These are phyloP conservation scores for Hypsibius dujardini DNA, from an alignment of 1,140 invertebrate genomes.

Conservation along the genomic window DNA sequence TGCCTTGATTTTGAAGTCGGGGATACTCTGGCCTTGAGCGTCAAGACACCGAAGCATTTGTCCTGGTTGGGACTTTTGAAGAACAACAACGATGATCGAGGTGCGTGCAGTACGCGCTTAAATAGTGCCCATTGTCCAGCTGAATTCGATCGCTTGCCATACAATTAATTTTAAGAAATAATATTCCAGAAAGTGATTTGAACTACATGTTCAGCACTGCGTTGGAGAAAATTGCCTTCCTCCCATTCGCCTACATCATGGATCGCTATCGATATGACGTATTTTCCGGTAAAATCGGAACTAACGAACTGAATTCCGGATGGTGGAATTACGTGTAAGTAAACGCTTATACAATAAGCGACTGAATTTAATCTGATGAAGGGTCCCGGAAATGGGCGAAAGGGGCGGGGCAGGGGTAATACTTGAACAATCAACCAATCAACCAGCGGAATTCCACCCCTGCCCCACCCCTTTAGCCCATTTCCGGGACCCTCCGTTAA, in stretches of 20 bases:
- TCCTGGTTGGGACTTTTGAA: slow-evolving; percentile 16
- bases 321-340: slow-evolving; percentile 63
- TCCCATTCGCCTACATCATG: slow-evolving; percentile 61
- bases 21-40: slow-evolving; percentile 6
- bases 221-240: slow-evolving; percentile 63
- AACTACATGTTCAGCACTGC: slow-evolving; percentile 62
- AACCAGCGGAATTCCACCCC: too few relatives aligned
- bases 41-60: slow-evolving; percentile 17
- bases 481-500: too few relatives aligned
- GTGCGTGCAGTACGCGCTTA: not conserved
- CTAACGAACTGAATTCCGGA: slow-evolving; percentile 53
- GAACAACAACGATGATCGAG: slow-evolving; percentile 16
- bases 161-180: too few relatives aligned
- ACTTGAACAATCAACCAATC: too few relatives aligned
- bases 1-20: not conserved
- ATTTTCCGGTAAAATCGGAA: slow-evolving; percentile 54
- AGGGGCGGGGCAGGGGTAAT: too few relatives aligned
- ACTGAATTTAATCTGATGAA: too few relatives aligned
- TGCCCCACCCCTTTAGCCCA: too few relatives aligned
- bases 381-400: too few relatives aligned
- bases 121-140: not conserved
- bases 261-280: slow-evolving; percentile 63
- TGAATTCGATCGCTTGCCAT: slow-evolving; percentile 12
- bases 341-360: too few relatives aligned
- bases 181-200: slow-evolving; percentile 47